Conservation (phyloP, 23 tunicate species). For the Ciona savignyi region DNA sequence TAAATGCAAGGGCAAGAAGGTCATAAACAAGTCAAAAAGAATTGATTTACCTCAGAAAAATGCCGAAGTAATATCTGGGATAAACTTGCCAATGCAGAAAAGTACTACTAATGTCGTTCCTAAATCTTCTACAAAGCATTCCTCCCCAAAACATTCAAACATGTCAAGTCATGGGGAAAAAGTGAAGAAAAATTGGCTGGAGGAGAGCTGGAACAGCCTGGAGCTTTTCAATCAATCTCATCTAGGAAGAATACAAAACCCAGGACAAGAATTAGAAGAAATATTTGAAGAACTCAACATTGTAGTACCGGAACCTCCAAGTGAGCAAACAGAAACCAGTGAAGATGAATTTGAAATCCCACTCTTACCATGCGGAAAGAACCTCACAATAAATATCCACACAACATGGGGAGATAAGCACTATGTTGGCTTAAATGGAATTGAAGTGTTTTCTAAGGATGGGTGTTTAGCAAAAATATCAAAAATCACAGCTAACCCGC, state of each 20-base stretch:
- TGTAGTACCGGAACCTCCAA: neutral
- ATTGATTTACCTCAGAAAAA: too few species aligned
- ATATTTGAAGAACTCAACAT: neutral
- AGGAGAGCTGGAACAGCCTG: constrained; percentile 51
- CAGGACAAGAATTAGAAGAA: neutral
- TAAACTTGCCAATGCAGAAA: neutral
- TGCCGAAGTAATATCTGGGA: neutral
- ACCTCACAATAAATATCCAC: constrained; percentile 48
- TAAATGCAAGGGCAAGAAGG: neutral
- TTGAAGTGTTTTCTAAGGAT: constrained; percentile 52
- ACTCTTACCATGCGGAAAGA: constrained; percentile 34
- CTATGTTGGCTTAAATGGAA: constrained; percentile 82
- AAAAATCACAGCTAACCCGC: constrained; percentile 47
- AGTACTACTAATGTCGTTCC: neutral
- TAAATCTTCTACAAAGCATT: neutral
- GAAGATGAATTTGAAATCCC: constrained; percentile 62
- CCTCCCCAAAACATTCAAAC: neutral
- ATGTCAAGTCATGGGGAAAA: neutral
- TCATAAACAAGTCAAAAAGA: too few species aligned
- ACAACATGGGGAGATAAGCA: constrained; percentile 86
- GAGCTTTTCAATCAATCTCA: constrained; percentile 48
- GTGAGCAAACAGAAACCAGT: neutral
- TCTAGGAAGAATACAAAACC: constrained; percentile 43
- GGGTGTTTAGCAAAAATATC: constrained; percentile 46
- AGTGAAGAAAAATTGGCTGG: constrained; percentile 16